phyloP scores from a whole-genome alignment of 2,113 vertebrate species.

The Vireo altiloquus region DNA sequence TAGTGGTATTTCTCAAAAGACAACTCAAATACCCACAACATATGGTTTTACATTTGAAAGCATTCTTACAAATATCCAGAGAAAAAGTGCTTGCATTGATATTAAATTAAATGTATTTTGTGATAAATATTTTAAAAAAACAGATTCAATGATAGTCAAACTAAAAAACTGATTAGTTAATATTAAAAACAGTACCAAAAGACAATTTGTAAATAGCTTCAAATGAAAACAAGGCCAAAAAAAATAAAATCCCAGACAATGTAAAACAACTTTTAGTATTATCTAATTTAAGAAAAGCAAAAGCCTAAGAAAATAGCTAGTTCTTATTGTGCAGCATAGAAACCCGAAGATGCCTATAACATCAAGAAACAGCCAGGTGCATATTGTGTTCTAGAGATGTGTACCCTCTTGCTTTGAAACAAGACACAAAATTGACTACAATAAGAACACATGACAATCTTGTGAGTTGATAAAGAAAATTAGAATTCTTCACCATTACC shows the following conservation, averaged over 20 bases:
- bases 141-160: neutral
- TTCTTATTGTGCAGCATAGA: neutral
- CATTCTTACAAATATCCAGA: neutral
- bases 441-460: neutral
- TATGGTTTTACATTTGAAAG: neutral
- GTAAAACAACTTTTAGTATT: neutral
- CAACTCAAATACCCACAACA: neutral
- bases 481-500: neutral
- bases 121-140: neutral
- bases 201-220: neutral
- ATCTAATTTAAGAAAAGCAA: neutral
- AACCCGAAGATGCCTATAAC: neutral
- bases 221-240: neutral
- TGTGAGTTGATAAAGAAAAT: neutral
- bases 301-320: neutral
- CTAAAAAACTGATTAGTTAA: neutral
- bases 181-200: neutral
- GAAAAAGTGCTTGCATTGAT: neutral
- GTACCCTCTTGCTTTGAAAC: neutral
- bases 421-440: neutral
- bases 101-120: neutral
- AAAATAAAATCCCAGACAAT: neutral
- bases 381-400: neutral
- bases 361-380: neutral
- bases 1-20: neutral